These are phyloP conservation scores for Saturnia japonica DNA, from an alignment of 2,888 invertebrate genomes.

Conservation along the genomic window DNA sequence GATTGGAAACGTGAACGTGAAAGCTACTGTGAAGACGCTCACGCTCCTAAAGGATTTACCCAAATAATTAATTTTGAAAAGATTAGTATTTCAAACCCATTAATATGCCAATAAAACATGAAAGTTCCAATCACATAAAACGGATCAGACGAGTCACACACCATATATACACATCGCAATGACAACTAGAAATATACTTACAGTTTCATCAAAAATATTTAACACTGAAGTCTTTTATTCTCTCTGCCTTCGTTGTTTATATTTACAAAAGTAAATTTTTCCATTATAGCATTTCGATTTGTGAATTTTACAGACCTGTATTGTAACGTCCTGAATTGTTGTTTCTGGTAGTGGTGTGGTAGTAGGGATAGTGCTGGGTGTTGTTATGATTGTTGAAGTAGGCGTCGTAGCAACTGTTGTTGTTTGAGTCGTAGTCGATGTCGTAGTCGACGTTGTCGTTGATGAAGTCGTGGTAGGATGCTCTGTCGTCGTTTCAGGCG, in stretches of 20 bases:
- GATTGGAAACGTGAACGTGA: background rate
- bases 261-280: background rate
- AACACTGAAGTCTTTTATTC: background rate
- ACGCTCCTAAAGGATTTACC: background rate
- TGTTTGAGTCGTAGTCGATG: constrained; percentile 37
- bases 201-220: background rate
- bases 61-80: constrained; percentile 32
- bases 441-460: constrained; percentile 37
- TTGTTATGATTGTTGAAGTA: constrained; percentile 40
- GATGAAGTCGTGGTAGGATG: constrained; percentile 41
- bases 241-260: background rate
- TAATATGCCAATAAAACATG: constrained; percentile 27
- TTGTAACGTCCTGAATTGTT: constrained; percentile 63
- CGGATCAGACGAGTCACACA: constrained; percentile 21
- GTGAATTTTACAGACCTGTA: constrained; percentile 57
- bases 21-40: background rate
- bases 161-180: background rate
- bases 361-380: constrained; percentile 45
- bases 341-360: constrained; percentile 59
- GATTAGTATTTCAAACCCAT: constrained; percentile 31
- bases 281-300: background rate
- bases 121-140: constrained; percentile 26
- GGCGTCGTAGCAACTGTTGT: constrained; percentile 44
- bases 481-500: constrained; percentile 40
- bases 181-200: constrained; percentile 3